phyloP scores from a whole-genome alignment of 30 jellyfish, hydroid and myxozoan species.

The Nemopilema nomurai region DNA sequence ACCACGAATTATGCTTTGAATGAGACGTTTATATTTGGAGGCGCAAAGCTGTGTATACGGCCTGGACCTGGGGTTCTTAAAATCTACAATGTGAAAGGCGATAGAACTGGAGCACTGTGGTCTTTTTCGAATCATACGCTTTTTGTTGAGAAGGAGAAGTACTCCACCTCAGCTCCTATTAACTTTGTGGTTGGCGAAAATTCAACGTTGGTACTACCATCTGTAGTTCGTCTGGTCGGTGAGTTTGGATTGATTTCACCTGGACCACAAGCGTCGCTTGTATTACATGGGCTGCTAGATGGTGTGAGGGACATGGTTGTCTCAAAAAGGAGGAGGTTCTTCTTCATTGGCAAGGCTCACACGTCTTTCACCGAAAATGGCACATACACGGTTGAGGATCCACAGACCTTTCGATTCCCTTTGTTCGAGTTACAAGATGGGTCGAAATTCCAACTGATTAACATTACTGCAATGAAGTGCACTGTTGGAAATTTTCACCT shows the following conservation, averaged over 20 bases:
- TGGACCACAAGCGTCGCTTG: constrained; percentile 67
- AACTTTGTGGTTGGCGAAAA: constrained; percentile 57
- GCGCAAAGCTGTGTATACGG: constrained; percentile 55
- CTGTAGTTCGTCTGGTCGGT: constrained; percentile 63
- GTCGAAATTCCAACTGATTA: constrained; percentile 54
- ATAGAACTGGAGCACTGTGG: constrained; percentile 51
- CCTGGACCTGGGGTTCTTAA: constrained; percentile 37
- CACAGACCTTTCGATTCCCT: constrained; percentile 67
- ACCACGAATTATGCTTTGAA: constrained; percentile 32
- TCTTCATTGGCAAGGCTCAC: constrained; percentile 62
- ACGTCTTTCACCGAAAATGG: constrained; percentile 70
- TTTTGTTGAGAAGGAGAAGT: constrained; percentile 42
- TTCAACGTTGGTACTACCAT: constrained; percentile 44
- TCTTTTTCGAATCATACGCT: constrained; percentile 45
- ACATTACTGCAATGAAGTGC: constrained; percentile 67
- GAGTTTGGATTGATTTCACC: constrained; percentile 39
- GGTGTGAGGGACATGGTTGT: constrained; percentile 77
- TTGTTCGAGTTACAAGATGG: constrained; percentile 72
- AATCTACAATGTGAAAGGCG: constrained; percentile 39
- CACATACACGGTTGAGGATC: constrained; percentile 54
- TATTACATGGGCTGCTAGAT: constrained; percentile 56
- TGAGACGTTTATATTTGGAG: constrained; percentile 37
- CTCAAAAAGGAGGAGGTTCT: constrained; percentile 49
- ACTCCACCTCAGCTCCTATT: constrained; percentile 60
- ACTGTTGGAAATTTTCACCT: constrained; percentile 63